Percentiles rank a stretch among this genome's conserved stretches.
Conservation (phyloP, 2,888 invertebrate genomes). For the Neria commutata region DNA sequence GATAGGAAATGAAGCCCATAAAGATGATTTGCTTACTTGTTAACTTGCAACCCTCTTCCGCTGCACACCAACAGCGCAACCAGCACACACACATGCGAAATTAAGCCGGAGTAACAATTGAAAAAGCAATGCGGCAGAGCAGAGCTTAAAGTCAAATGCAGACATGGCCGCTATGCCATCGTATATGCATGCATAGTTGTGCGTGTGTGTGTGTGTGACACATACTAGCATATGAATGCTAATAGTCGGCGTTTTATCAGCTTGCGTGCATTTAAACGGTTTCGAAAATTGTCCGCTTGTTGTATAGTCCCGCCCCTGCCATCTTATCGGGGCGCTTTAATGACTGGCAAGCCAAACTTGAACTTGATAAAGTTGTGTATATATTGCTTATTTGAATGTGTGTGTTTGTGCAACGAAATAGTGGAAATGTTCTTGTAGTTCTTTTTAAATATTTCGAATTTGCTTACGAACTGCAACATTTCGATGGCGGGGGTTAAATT, state of each 20-base stretch:
- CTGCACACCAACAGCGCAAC: background rate
- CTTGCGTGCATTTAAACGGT: background rate
- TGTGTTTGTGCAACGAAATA: no score
- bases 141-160: no score
- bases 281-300: background rate
- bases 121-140: no score
- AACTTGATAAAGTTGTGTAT: no score
- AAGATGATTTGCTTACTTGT: slow-evolving; percentile 12
- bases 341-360: background rate
- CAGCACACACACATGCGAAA: background rate
- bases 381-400: no score
- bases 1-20: slow-evolving; percentile 4
- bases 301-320: background rate
- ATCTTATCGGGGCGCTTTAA: background rate
- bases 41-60: background rate
- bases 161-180: background rate
- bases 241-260: background rate
- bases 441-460: no score
- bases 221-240: background rate
- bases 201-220: background rate
- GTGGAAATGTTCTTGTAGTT: no score
- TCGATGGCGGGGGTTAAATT: no score
- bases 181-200: background rate
- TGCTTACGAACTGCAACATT: no score
- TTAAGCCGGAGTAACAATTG: no score